Conservation (phyloP, 1,140 invertebrate species). For the Zaprionus capensis region DNA sequence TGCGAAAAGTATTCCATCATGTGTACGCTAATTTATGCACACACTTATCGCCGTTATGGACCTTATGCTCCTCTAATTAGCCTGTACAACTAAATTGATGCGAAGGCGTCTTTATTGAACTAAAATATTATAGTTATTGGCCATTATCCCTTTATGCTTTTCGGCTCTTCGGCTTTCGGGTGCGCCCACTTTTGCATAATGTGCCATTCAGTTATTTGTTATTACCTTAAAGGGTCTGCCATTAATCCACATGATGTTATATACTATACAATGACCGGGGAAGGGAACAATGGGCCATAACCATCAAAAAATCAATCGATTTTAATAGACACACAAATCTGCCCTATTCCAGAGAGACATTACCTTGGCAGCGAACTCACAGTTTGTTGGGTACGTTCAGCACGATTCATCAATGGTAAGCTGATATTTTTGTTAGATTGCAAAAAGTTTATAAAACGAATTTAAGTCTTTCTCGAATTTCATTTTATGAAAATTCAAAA, state of each 20-base stretch:
- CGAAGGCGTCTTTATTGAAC: neutral
- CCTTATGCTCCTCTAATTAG: conserved; percentile 1
- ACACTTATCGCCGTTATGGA: neutral
- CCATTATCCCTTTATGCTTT: conserved; percentile 50
- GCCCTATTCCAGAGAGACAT: neutral
- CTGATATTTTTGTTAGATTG: neutral
- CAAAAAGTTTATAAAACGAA: neutral
- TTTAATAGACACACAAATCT: conserved; percentile 55
- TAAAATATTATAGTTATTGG: conserved; percentile 18
- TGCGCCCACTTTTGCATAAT: conserved; percentile 60
- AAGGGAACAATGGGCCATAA: conserved; percentile 25
- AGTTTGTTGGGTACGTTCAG: neutral
- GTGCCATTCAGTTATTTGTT: conserved; percentile 75
- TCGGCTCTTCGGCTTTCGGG: conserved; percentile 12
- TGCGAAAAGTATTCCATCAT: neutral
- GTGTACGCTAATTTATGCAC: neutral
- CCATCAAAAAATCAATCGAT: conserved; percentile 69
- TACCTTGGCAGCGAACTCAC: neutral
- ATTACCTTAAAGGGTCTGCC: conserved; percentile 70
- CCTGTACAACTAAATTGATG: conserved; percentile 6
- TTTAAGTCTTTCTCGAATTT: neutral
- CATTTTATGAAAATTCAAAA: neutral
- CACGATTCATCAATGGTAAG: neutral
- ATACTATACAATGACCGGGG: conserved; percentile 25
- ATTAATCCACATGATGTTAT: conserved; percentile 53